Percentiles rank a stretch among this genome's conserved stretches.
Evolutionary conservation across 2,888 invertebrate genomes (phyloP).

Genomic region (Harpagoxenus sublaevis): DNA sequence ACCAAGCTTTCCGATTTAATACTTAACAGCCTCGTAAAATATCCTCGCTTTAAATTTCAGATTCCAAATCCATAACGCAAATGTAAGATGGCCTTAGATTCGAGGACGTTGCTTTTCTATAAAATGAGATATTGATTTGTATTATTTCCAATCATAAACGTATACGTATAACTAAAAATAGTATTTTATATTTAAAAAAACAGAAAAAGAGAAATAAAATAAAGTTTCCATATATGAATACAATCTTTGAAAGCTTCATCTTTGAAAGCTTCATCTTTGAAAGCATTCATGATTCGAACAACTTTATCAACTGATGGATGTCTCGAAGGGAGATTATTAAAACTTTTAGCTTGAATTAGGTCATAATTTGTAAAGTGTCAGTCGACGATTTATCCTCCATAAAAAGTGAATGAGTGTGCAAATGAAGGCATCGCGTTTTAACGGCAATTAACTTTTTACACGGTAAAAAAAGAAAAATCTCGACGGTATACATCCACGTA

Average conservation of each 20-base stretch:
- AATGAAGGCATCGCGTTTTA: neutral
- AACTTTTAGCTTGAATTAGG: neutral
- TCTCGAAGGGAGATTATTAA: neutral
- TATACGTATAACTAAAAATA: neutral
- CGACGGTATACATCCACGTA: neutral
- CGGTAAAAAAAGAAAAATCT: slow-evolving; percentile 26
- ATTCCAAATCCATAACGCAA: slow-evolving; percentile 19
- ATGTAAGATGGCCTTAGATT: slow-evolving; percentile 16
- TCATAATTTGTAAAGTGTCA: neutral
- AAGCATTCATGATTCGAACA: neutral
- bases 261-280: neutral
- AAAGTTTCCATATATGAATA: neutral
- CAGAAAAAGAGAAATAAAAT: neutral
- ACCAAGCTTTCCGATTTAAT: slow-evolving; percentile 61
- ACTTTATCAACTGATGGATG: neutral
- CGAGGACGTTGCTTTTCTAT: slow-evolving; percentile 16
- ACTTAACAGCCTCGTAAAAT: slow-evolving; percentile 61
- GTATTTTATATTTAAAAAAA: neutral
- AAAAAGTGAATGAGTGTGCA: neutral
- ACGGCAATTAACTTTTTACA: slow-evolving; percentile 12
- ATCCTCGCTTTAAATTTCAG: slow-evolving; percentile 49
- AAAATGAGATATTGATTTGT: slow-evolving; percentile 1
- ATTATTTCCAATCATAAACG: neutral
- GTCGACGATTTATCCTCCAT: slow-evolving; percentile 2
- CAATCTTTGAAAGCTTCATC: neutral